Conservation (phyloP, 2,113 vertebrate genomes). For the Platichthys stellatus region DNA sequence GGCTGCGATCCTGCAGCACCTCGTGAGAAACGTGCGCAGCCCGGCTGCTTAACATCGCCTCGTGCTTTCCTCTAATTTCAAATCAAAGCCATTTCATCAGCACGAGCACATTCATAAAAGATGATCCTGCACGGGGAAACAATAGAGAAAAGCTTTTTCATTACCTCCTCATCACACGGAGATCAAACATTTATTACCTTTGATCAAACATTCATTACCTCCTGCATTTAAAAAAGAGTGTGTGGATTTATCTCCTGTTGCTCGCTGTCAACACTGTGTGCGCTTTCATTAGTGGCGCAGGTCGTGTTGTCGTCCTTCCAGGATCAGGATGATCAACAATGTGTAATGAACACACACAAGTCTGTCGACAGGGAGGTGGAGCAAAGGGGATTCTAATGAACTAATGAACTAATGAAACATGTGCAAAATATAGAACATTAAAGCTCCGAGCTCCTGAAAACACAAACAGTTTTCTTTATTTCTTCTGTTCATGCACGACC, state of each 20-base stretch:
- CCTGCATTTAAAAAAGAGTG: conserved; percentile 33
- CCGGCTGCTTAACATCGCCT: conserved; percentile 12
- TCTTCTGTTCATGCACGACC: no score
- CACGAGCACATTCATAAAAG: conserved; percentile 60
- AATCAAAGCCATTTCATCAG: conserved; percentile 56
- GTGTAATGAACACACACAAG: neutral
- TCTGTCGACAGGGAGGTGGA: neutral
- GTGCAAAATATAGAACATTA: no score
- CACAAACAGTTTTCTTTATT: neutral
- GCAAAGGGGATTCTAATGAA: neutral
- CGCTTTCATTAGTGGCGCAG: conserved; percentile 34
- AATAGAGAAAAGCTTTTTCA: conserved; percentile 65
- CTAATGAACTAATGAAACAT: neutral
- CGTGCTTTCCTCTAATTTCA: conserved; percentile 30
- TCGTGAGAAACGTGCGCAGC: conserved; percentile 5
- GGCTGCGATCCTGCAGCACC: conserved; percentile 32
- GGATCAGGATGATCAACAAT: conserved; percentile 3
- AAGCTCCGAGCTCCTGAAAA: neutral
- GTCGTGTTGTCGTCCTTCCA: conserved; percentile 25
- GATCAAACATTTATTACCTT: conserved; percentile 67
- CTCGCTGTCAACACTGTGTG: conserved; percentile 46
- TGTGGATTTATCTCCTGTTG: conserved; percentile 35
- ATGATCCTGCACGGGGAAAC: conserved; percentile 54
- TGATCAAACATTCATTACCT: conserved; percentile 72
- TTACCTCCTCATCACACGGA: conserved; percentile 61